Percentiles rank a stretch among this genome's conserved stretches.
These are phyloP conservation scores for Oxyura jamaicensis DNA, from an alignment of 2,113 vertebrate species.

Conservation along the genomic window DNA sequence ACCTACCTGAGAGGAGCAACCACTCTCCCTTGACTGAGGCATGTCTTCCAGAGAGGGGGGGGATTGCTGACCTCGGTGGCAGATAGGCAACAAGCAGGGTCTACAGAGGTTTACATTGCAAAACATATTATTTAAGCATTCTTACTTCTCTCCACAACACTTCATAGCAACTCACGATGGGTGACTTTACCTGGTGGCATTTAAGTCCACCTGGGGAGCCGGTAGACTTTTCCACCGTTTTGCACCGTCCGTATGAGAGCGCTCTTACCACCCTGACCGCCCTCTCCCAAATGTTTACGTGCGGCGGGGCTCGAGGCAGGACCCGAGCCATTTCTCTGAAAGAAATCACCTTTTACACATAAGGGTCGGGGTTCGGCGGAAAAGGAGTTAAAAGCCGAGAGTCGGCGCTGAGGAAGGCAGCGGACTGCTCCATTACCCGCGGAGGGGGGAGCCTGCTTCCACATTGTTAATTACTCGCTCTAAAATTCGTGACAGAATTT, in stretches of 20 bases:
- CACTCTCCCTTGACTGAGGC: neutral
- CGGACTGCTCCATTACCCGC: slow-evolving; percentile 38
- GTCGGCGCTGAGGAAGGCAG: fast-evolving
- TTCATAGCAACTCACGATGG: fast-evolving
- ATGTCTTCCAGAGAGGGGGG: fast-evolving
- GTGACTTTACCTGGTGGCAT: neutral
- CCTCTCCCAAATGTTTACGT: neutral
- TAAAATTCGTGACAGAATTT: neutral
- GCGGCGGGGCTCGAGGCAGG: no score
- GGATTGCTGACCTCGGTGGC: fast-evolving
- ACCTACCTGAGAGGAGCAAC: neutral
- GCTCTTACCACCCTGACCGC: no score
- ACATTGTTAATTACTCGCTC: neutral
- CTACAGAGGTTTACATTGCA: neutral
- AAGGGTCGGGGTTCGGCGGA: neutral
- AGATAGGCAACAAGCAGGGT: fast-evolving
- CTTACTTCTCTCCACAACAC: neutral
- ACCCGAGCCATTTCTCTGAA: neutral
- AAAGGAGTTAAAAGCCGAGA: neutral
- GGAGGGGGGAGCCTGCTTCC: neutral
- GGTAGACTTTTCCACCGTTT: fast-evolving
- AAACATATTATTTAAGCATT: neutral
- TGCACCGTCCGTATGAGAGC: fast-evolving
- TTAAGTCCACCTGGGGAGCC: neutral
- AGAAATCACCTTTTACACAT: fast-evolving